phyloP scores from a whole-genome alignment of 2,888 invertebrate species.

The Leucophora obtusa region DNA sequence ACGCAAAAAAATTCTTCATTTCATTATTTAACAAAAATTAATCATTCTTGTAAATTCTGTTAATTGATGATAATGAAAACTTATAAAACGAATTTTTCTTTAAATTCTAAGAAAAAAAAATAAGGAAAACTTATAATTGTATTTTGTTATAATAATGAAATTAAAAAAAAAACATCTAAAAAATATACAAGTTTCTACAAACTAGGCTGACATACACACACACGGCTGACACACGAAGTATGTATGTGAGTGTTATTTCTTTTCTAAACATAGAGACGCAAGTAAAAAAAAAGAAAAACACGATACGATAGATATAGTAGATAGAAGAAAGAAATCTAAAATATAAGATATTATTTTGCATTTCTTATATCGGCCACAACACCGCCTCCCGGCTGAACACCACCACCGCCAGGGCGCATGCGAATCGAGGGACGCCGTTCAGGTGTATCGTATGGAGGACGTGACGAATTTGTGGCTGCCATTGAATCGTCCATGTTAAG shows the following conservation, averaged over 20 bases:
- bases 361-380: slow-evolving; percentile 77
- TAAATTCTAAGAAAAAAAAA: slow-evolving; percentile 47
- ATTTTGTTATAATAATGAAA: slow-evolving; percentile 59
- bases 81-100: slow-evolving; percentile 59
- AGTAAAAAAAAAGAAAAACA: slow-evolving; percentile 53
- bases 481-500: slow-evolving; percentile 77
- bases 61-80: slow-evolving; percentile 36
- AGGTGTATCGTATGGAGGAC: slow-evolving; percentile 78
- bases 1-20: slow-evolving; percentile 47
- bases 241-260: slow-evolving; percentile 35
- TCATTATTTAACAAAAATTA: slow-evolving; percentile 61
- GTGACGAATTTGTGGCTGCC: slow-evolving; percentile 78
- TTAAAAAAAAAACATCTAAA: slow-evolving; percentile 59
- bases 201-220: slow-evolving; percentile 53
- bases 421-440: slow-evolving; percentile 79
- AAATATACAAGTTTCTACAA: slow-evolving; percentile 63
- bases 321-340: slow-evolving; percentile 70
- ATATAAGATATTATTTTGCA: slow-evolving; percentile 79
- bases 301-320: slow-evolving; percentile 35
- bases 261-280: slow-evolving; percentile 57
- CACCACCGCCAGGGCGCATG: slow-evolving; percentile 76
- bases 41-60: slow-evolving; percentile 43
- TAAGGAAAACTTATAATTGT: slow-evolving; percentile 56
- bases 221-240: slow-evolving; percentile 14
- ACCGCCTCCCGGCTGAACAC: slow-evolving; percentile 74